phyloP scores from a whole-genome alignment of 2,888 invertebrate genomes.

The Cryptocheilus praepositus region DNA sequence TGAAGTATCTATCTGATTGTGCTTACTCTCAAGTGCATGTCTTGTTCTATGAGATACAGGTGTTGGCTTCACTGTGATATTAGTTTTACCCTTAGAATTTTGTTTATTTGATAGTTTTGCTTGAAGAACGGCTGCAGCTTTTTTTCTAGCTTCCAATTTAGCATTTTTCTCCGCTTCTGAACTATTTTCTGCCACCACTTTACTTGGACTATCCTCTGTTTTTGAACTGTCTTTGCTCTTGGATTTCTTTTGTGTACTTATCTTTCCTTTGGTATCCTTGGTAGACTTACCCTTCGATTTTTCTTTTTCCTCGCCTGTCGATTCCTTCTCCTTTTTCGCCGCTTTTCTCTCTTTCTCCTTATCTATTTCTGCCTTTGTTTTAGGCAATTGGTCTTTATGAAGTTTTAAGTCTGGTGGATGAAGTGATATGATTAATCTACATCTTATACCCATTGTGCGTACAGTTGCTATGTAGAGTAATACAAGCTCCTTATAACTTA shows the following conservation, averaged over 20 bases:
- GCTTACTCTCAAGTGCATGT: too few species aligned
- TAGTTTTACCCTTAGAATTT: conserved; percentile 13
- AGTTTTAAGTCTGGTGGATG: conserved; percentile 86
- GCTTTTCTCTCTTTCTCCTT: conserved; percentile 14
- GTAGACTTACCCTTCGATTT: not conserved
- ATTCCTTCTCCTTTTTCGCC: conserved; percentile 27
- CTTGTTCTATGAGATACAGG: too few species aligned
- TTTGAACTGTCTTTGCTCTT: conserved; percentile 5
- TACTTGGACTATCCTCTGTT: conserved; percentile 13
- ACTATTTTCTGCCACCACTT: conserved; percentile 51
- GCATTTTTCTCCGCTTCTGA: conserved; percentile 41
- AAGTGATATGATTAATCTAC: conserved; percentile 88
- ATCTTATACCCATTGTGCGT: conserved; percentile 87
- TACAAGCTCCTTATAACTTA: conserved; percentile 82
- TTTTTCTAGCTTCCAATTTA: conserved; percentile 61
- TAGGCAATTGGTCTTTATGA: conserved; percentile 76
- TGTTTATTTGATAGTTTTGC: conserved; percentile 38
- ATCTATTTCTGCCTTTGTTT: conserved; percentile 17
- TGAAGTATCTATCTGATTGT: conserved; percentile 9
- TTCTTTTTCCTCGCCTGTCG: conserved; percentile 5
- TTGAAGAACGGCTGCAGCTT: conserved; percentile 59
- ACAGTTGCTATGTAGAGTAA: conserved; percentile 86
- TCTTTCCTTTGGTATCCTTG: not conserved
- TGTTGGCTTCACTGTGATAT: conserved; percentile 12
- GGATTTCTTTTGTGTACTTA: conserved; percentile 14